Percentiles rank a stretch among this genome's conserved stretches.
These are phyloP conservation scores for Drosophila biarmipes DNA, from an alignment of 1,140 invertebrate genomes.

Conservation along the genomic window DNA sequence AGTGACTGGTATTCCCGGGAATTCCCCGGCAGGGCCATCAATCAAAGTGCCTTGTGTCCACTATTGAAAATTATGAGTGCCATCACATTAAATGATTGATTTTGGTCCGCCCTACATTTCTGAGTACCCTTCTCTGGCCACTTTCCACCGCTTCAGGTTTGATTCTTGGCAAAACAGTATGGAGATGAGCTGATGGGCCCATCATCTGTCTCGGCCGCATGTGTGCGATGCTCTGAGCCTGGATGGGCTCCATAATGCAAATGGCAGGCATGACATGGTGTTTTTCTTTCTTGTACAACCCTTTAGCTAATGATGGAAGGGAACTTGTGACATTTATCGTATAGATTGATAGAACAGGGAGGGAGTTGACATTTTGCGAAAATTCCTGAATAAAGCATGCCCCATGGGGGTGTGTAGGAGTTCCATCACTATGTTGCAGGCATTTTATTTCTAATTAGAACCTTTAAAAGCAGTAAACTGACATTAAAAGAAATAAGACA, in stretches of 20 bases:
- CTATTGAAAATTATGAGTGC: conserved; percentile 80
- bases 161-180: conserved; percentile 38
- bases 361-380: conserved; percentile 28
- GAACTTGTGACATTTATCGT: conserved; percentile 59
- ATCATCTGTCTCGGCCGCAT: conserved; percentile 44
- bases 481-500: not conserved
- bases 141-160: not conserved
- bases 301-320: conserved; percentile 75
- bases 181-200: conserved; percentile 47
- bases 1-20: conserved; percentile 17
- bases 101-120: conserved; percentile 54
- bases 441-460: no score
- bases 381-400: conserved; percentile 20
- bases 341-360: conserved; percentile 38
- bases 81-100: conserved; percentile 80
- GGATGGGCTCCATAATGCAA: conserved; percentile 56
- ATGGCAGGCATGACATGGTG: conserved; percentile 69
- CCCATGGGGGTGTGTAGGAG: not conserved
- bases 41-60: conserved; percentile 71
- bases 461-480: not conserved
- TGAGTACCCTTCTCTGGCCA: not conserved
- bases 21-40: conserved; percentile 56
- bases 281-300: conserved; percentile 75
- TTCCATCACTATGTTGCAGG: no score
- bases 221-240: conserved; percentile 22